Percentiles rank a stretch among this genome's conserved stretches.
Evolutionary conservation across 2,113 vertebrate genomes (phyloP).

Genomic region (Emberiza fucata): DNA sequence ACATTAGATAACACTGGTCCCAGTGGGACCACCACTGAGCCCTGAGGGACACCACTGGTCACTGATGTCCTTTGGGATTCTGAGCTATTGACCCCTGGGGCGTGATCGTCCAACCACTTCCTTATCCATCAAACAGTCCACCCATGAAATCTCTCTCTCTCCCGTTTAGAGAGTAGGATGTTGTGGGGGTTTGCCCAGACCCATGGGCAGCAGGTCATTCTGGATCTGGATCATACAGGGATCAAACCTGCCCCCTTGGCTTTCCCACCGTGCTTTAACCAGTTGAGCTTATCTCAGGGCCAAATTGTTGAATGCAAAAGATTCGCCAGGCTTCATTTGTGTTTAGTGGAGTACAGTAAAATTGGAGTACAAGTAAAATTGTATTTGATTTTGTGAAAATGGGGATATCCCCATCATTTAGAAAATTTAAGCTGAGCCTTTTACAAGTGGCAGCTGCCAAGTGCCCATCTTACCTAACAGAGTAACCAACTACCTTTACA

Average conservation of each 20-base stretch:
- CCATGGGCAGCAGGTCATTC: background rate
- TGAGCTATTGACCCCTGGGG: background rate
- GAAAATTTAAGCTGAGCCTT: background rate
- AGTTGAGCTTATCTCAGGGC: background rate
- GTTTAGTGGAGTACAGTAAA: background rate
- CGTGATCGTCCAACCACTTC: rapidly evolving
- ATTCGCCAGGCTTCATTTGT: background rate
- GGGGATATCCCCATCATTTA: background rate
- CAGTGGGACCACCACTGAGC: background rate
- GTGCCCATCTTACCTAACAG: background rate
- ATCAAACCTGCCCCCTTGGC: background rate
- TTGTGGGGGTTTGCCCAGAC: background rate
- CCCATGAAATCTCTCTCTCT: background rate
- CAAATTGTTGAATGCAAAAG: background rate
- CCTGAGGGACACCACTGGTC: background rate
- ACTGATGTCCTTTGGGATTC: background rate
- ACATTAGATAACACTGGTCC: background rate
- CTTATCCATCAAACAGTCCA: background rate
- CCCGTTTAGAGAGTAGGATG: background rate
- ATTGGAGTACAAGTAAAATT: background rate
- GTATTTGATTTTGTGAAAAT: background rate
- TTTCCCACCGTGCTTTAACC: background rate
- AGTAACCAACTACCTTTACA: background rate
- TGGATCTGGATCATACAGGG: background rate
- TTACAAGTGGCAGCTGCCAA: background rate